Base-by-base conservation (phyloP, 2,888 invertebrate species). In the Venustoraphidia nigricollis region DNA sequence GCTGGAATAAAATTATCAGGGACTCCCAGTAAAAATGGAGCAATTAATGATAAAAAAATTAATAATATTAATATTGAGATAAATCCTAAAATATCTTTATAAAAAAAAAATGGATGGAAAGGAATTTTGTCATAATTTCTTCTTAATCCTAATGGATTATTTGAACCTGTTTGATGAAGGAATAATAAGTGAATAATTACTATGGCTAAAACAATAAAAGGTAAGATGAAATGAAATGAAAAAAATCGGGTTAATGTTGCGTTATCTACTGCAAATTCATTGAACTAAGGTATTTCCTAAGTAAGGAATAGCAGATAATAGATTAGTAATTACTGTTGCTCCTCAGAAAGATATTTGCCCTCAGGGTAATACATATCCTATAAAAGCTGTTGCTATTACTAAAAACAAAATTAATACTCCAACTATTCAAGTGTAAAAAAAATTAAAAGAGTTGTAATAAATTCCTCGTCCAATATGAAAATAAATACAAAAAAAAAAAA, bases 321-420 rank as follows among this genome's bases (percentile, higher is more conserved):
- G 56, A 59, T 81, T 82, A 36, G 81, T 83, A 76, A 84, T 84
- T n/a, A 85, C 82, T 38, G 83, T 83, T 0, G 83, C 83, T 2
- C 82, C 83, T 74, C 84, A 85, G 62, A 81, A 85, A 1, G 83
- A 84, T 75, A 86, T 86, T 79, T 86, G 83, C 8, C 83, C 83
- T 66, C 84, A 84, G 1, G 83, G 83, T n/a, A 84, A 53, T 0
- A 85, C 81, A 70, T 87, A 87, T 0, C 84, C 85, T 71, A 85
- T 68, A 64, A 87, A 87, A 17, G 82, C 82, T 44, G 82, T 79
- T 59, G 66, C 77, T 76, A 86, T 86, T 53, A 75, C 64, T 62
- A 78, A 46, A 57, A 86, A 74, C 66, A 83, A 63, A 62, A 86
- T 73, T 51, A 79, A 66, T 45, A 79, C 67, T 46, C 84, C 84